A percentile compares a stretch with the other conserved stretches of the same genome.
Evolutionary conservation across 2,113 vertebrate species (phyloP).

Genomic region (Silurus meridionalis): DNA sequence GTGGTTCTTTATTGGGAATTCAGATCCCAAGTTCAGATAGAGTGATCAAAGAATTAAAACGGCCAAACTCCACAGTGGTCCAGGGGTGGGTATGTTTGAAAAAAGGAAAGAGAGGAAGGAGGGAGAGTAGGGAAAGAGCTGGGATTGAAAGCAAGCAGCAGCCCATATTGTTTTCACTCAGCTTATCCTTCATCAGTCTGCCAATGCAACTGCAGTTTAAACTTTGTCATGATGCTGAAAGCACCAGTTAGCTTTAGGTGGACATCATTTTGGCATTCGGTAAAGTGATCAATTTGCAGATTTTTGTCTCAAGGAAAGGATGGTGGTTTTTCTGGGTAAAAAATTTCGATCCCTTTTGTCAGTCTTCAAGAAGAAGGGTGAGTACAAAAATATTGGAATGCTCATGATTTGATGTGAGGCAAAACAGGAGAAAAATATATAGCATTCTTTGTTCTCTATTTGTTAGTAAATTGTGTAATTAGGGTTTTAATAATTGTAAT

Average conservation of each 20-base stretch:
- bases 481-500: too few species aligned
- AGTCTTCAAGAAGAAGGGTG: slow-evolving; percentile 91
- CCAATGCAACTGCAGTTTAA: background rate
- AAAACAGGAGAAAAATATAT: background rate
- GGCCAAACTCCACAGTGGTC: slow-evolving; percentile 59
- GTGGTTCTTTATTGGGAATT: background rate
- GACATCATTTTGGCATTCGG: slow-evolving; percentile 3
- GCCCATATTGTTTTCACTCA: slow-evolving; percentile 62
- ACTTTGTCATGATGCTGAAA: slow-evolving; percentile 2
- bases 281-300: background rate
- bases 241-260: slow-evolving; percentile 15
- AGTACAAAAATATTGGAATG: slow-evolving; percentile 63
- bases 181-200: slow-evolving; percentile 57
- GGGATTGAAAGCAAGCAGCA: slow-evolving; percentile 64
- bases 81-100: slow-evolving; percentile 50
- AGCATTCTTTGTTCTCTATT: background rate
- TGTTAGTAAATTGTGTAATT: background rate
- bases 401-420: background rate
- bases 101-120: slow-evolving; percentile 51
- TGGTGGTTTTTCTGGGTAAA: slow-evolving; percentile 89
- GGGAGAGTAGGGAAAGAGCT: slow-evolving; percentile 57
- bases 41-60: slow-evolving; percentile 32
- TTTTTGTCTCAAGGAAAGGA: slow-evolving; percentile 58
- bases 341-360: slow-evolving; percentile 81
- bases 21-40: slow-evolving; percentile 29